Conservation (phyloP, 2,888 invertebrate genomes). For the Hyppa rectilinea region DNA sequence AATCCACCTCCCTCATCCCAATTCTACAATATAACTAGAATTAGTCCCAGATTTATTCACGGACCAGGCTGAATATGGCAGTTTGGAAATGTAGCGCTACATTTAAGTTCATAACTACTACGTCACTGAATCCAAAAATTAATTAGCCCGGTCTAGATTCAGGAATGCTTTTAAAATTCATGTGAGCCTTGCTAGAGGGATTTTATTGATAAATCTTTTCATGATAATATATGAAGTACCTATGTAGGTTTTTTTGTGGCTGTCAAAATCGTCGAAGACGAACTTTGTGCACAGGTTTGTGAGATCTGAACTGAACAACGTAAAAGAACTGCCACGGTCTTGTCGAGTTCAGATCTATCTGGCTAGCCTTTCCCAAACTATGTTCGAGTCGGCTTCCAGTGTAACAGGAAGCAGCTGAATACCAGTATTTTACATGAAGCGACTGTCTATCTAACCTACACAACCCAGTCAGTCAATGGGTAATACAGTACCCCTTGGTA, state of each 20-base stretch:
- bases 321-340: too few relatives aligned
- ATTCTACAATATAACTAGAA: background rate
- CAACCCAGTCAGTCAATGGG: too few relatives aligned
- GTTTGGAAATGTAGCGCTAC: background rate
- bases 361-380: background rate
- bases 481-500: too few relatives aligned
- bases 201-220: background rate
- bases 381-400: background rate
- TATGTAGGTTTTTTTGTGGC: too few relatives aligned
- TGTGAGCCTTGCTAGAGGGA: background rate
- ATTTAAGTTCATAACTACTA: conserved; percentile 30
- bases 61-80: background rate
- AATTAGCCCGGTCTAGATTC: conserved; percentile 10
- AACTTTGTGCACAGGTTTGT: too few relatives aligned
- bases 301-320: too few relatives aligned
- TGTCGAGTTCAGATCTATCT: too few relatives aligned
- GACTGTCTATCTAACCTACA: too few relatives aligned
- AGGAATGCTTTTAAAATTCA: background rate
- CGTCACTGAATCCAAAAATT: conserved; percentile 24
- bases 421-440: too few relatives aligned
- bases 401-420: background rate
- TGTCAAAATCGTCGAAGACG: too few relatives aligned
- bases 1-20: background rate
- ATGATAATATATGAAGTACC: too few relatives aligned
- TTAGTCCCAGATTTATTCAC: conserved; percentile 6